Evolutionary conservation across 2,113 vertebrate species (phyloP).

Genomic region (Scolopax mira): DNA sequence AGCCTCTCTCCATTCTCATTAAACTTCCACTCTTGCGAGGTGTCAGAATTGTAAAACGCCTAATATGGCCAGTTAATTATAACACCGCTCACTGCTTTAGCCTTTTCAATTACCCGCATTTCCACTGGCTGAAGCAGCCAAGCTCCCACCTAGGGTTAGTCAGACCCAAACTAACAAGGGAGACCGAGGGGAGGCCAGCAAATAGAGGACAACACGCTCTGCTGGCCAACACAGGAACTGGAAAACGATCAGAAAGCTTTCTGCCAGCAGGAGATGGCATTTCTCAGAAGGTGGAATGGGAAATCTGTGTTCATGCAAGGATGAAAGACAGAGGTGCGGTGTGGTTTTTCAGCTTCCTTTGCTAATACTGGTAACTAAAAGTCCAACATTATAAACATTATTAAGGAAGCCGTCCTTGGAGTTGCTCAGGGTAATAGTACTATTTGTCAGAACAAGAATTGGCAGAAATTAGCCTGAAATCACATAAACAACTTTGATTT

Average conservation of each 20-base stretch:
- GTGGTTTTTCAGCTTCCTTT: background rate
- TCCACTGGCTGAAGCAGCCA: background rate
- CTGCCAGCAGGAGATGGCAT: background rate
- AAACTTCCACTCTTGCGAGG: constrained; percentile 58
- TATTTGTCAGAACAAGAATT: background rate
- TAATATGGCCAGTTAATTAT: constrained; percentile 69
- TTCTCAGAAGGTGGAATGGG: background rate
- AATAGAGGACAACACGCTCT: background rate
- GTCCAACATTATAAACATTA: background rate
- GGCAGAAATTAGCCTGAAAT: background rate
- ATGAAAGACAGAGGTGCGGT: background rate
- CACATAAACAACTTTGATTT: background rate
- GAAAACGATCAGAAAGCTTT: background rate
- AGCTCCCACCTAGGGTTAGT: background rate
- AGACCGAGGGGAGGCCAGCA: background rate
- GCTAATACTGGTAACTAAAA: background rate
- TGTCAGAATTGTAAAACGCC: constrained; percentile 62
- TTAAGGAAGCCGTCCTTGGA: background rate
- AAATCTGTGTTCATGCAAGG: background rate
- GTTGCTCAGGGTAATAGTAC: background rate
- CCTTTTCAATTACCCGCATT: constrained; percentile 35
- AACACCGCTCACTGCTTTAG: constrained; percentile 26
- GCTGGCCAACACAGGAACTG: background rate
- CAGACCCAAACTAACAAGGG: background rate
- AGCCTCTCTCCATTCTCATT: constrained; percentile 59